Evolutionary conservation across 2,113 vertebrate genomes (phyloP).

Genomic region (Xenopus borealis): DNA sequence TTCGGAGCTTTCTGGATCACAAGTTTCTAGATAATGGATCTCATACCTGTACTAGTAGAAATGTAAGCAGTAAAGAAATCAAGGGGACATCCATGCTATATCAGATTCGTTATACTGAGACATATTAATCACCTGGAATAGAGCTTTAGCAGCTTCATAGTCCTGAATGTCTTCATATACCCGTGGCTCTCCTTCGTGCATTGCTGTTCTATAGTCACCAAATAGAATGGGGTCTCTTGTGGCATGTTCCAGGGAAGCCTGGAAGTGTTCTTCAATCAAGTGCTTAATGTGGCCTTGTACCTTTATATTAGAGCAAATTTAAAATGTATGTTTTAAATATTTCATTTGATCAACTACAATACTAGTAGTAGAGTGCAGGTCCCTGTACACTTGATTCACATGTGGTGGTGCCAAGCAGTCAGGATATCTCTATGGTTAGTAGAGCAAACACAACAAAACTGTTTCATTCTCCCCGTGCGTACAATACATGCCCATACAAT

Average conservation of each 20-base stretch:
- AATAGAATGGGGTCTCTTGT: constrained; percentile 89
- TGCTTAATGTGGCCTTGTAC: constrained; percentile 77
- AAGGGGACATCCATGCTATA: too few relatives aligned
- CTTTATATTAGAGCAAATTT: constrained; percentile 55
- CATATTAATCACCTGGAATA: constrained; percentile 79
- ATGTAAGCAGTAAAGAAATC: too few relatives aligned
- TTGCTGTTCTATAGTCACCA: constrained; percentile 85
- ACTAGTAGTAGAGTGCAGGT: not conserved
- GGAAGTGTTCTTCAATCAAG: constrained; percentile 76
- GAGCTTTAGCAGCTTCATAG: constrained; percentile 82
- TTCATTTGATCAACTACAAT: not conserved
- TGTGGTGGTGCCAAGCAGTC: too few relatives aligned
- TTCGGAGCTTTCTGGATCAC: too few relatives aligned
- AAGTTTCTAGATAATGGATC: too few relatives aligned
- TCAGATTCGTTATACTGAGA: not conserved
- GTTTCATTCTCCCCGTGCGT: too few relatives aligned
- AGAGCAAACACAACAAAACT: too few relatives aligned
- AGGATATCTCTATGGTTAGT: too few relatives aligned
- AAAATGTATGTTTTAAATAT: not conserved
- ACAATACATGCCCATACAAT: too few relatives aligned
- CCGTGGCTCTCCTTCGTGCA: constrained; percentile 75
- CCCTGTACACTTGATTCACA: too few relatives aligned
- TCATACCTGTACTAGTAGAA: too few relatives aligned
- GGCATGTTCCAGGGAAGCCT: constrained; percentile 62
- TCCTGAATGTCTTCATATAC: constrained; percentile 93